These are phyloP conservation scores for Formica aserva DNA, from an alignment of 2,888 invertebrate species.

Conservation along the genomic window DNA sequence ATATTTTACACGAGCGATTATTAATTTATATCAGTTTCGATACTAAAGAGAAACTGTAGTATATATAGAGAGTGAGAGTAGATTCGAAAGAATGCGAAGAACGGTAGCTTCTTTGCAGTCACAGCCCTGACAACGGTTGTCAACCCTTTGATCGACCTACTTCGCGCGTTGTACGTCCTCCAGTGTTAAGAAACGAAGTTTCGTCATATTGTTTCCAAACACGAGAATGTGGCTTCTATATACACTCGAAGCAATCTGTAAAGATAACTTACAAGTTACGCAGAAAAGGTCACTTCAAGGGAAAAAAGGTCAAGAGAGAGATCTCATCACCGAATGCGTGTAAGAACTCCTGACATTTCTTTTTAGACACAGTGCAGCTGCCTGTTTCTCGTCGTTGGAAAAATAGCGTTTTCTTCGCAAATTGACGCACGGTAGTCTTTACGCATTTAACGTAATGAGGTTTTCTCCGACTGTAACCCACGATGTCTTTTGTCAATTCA, in stretches of 20 bases:
- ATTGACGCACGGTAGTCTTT: background rate
- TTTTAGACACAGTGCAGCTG: background rate
- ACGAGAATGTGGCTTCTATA: background rate
- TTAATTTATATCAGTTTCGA: background rate
- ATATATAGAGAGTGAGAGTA: conserved; percentile 17
- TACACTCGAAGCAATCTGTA: background rate
- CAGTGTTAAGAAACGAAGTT: conserved; percentile 35
- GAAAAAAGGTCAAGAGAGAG: conserved; percentile 9
- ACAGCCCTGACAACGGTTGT: conserved; percentile 47
- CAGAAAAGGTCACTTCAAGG: conserved; percentile 1
- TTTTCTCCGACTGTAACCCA: background rate
- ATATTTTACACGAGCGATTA: background rate
- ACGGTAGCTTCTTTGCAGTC: conserved; percentile 2
- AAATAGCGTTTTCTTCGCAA: conserved; percentile 5
- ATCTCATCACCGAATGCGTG: conserved; percentile 8
- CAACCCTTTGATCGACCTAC: conserved; percentile 58
- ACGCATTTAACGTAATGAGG: background rate
- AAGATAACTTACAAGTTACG: conserved; percentile 14
- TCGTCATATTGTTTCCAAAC: conserved; percentile 12
- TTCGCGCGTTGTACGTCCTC: conserved; percentile 19
- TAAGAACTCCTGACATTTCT: background rate
- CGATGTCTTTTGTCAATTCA: background rate
- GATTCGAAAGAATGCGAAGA: background rate
- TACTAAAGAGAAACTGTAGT: background rate
- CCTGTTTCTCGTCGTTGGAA: background rate